Conservation (phyloP, 92 coral and sea anemone genomes). For the Palythoa heliodiscus region DNA sequence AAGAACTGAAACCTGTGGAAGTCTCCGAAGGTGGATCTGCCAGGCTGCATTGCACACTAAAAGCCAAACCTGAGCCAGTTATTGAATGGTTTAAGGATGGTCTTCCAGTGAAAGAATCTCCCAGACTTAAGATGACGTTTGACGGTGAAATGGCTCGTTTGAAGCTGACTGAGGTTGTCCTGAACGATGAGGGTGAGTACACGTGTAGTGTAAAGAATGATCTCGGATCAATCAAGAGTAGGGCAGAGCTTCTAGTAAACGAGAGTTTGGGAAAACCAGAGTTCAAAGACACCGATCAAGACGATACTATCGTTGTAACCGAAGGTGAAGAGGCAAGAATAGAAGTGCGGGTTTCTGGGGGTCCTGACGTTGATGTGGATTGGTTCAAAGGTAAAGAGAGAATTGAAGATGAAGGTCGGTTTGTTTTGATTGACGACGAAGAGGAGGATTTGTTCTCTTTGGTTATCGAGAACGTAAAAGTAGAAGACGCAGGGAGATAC, state of each 20-base stretch:
- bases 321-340: conserved; percentile 72
- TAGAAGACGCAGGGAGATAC: conserved; percentile 80
- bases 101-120: conserved; percentile 27
- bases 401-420: conserved; percentile 87
- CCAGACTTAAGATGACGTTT: conserved; percentile 18
- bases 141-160: conserved; percentile 40
- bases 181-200: conserved; percentile 43
- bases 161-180: conserved; percentile 23
- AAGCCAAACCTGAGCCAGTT: conserved; percentile 51
- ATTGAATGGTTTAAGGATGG: conserved; percentile 70
- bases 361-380: conserved; percentile 82
- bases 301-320: conserved; percentile 16
- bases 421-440: conserved; percentile 76
- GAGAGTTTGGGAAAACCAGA: conserved; percentile 54
- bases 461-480: conserved; percentile 73
- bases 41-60: conserved; percentile 42
- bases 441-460: conserved; percentile 76
- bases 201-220: conserved; percentile 30
- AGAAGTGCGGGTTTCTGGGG: conserved; percentile 70
- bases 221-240: conserved; percentile 25
- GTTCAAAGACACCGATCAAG: conserved; percentile 53
- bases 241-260: conserved; percentile 57
- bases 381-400: conserved; percentile 85
- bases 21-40: conserved; percentile 59
- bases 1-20: conserved; percentile 51